Evolutionary conservation across 2,113 vertebrate genomes (phyloP), one percentile per base, ranked within the genome.

Genomic region (Saguinus midas): DNA sequence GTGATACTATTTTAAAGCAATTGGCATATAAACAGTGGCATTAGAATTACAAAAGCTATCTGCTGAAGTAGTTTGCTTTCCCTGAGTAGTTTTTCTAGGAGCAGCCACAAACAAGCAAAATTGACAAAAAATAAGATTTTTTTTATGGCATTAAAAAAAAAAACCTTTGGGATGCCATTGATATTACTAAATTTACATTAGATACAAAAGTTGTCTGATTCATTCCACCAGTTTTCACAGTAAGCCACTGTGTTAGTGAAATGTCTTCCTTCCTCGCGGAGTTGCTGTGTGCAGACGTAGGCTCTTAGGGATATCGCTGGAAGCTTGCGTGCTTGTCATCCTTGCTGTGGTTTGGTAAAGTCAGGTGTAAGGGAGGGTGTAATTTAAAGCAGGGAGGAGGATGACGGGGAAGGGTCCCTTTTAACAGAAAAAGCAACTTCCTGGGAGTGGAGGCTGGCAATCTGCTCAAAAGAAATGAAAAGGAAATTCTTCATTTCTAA

Each of bases 401-500:
- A 90, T 48, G 66, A 75, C 58, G 21, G 43, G 21, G 45, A 78
- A 96, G 64, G 27, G 43, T 88, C 55, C 57, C 66, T 97, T 68
- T 94, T 11, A 61, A 87, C 96, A 92, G 27, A 85, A 40, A 91
- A 92, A 45, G 73, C 89, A 98, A 80, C 84, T 95, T 95, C 90
- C 89, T 94, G 90, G 90, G 92, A 97, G 93, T 94, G 68, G 94
- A 98, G 97, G 93, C 93, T 97, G 96, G 50, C 90, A 93, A 95
- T 98, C 98, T 98, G 92, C 97, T 98, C 95, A 97, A 98, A 98
- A 97, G 98, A 98, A 98, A 97, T 96, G 97, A 98, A 97, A 97
- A 98, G 97, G 95, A 98, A 98, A 98, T 98, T 98, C 98, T 98
- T 98, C 97, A 98, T 98, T 98, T 98, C 96, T 98, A 98, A 98